Conservation (phyloP, 2,888 invertebrate species). For the Pseudococcus longispinus region DNA sequence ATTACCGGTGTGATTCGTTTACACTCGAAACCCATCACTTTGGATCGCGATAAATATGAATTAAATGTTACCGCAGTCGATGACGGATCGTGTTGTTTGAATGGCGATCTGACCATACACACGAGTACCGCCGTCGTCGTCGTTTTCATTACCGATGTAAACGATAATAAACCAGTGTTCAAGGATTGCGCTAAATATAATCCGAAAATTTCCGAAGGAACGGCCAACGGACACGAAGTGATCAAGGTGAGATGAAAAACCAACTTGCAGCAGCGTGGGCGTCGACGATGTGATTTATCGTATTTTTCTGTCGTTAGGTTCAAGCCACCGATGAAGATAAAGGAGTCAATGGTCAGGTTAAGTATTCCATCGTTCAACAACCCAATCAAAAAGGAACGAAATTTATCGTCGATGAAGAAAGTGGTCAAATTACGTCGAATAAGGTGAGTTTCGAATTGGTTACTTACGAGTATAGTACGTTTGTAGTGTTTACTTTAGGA, state of each 20-base stretch:
- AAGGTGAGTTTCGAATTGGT: constrained; percentile 66
- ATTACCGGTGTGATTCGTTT: constrained; percentile 92
- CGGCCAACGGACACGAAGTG: constrained; percentile 90
- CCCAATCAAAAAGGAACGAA: constrained; percentile 94
- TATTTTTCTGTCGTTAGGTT: constrained; percentile 60
- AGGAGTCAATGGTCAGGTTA: constrained; percentile 93
- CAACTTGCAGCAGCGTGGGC: background rate
- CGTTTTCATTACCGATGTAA: constrained; percentile 95
- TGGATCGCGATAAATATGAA: constrained; percentile 93
- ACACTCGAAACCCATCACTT: constrained; percentile 82
- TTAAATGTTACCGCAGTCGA: constrained; percentile 97
- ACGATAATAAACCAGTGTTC: constrained; percentile 95
- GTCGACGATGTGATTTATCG: background rate
- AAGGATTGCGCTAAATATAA: constrained; percentile 92
- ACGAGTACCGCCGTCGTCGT: constrained; percentile 94
- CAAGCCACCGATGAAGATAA: constrained; percentile 96
- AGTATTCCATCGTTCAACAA: constrained; percentile 96
- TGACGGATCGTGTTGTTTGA: constrained; percentile 95
- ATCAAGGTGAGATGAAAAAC: constrained; percentile 72
- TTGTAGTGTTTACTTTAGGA: too few species aligned
- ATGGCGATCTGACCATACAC: constrained; percentile 85
- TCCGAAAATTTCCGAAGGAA: constrained; percentile 93
- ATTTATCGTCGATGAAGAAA: constrained; percentile 94
- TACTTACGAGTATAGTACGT: too few species aligned
- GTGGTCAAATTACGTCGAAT: constrained; percentile 92